A percentile compares a stretch with the other conserved stretches of the same genome.
phyloP scores from a whole-genome alignment of 2,888 invertebrate genomes.

The Galeopsomyia nigrocyanea region DNA sequence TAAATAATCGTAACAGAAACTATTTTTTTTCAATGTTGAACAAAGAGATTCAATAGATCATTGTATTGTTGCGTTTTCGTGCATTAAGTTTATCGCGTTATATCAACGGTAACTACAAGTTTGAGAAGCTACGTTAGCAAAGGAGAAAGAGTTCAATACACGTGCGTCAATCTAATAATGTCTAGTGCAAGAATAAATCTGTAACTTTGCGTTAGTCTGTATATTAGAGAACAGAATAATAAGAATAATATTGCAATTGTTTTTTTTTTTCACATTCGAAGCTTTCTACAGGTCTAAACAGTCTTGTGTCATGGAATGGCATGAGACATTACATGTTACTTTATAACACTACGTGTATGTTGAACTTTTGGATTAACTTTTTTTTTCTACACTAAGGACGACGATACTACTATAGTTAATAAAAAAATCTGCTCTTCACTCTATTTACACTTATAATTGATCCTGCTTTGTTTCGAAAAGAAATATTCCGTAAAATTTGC shows the following conservation, averaged over 20 bases:
- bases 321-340: conserved; percentile 49
- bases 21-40: conserved; percentile 12
- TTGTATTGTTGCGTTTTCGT: conserved; percentile 39
- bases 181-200: conserved; percentile 13
- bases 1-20: conserved; percentile 31
- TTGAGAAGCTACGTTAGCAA: conserved; percentile 22
- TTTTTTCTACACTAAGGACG: conserved; percentile 7
- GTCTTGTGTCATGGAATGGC: conserved; percentile 64
- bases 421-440: conserved; percentile 22
- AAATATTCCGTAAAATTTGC: conserved; percentile 3
- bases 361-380: conserved; percentile 50
- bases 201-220: neutral
- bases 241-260: conserved; percentile 19
- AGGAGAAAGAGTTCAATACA: conserved; percentile 47
- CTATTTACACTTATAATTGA: conserved; percentile 1
- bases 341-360: conserved; percentile 43
- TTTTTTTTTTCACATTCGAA: conserved; percentile 22
- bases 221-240: conserved; percentile 7
- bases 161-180: conserved; percentile 3
- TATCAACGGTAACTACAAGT: conserved; percentile 37
- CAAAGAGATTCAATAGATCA: conserved; percentile 11
- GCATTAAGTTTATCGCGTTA: conserved; percentile 38
- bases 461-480: neutral
- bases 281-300: conserved; percentile 51
- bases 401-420: conserved; percentile 19